Evolutionary conservation across 2,888 invertebrate genomes (phyloP).

Genomic region (Fragum whitleyi): DNA sequence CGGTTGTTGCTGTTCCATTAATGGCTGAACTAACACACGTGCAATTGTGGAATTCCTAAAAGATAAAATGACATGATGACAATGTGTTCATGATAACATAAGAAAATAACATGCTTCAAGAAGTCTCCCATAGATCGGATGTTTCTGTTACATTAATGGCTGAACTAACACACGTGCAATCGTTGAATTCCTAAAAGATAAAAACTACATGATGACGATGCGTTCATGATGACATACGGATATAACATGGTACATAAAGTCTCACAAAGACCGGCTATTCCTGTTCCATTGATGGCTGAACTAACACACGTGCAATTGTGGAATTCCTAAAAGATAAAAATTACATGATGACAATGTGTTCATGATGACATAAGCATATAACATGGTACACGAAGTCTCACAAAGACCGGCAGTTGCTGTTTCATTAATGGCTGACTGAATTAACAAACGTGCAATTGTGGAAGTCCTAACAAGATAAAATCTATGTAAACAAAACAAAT

Average conservation of each 20-base stretch:
- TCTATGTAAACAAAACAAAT: too few species aligned
- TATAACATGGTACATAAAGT: constrained; percentile 66
- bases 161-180: constrained; percentile 38
- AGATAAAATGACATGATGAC: too few species aligned
- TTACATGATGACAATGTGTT: too few species aligned
- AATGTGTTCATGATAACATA: constrained; percentile 56
- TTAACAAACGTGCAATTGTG: constrained; percentile 41
- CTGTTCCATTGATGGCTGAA: constrained; percentile 36
- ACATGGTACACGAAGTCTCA: constrained; percentile 64
- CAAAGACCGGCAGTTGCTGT: constrained; percentile 70
- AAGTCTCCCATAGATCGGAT: constrained; percentile 69
- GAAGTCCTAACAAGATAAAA: constrained; percentile 40
- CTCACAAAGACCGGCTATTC: constrained; percentile 68
- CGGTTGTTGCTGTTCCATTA: constrained; percentile 59
- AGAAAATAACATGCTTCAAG: constrained; percentile 67
- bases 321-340: constrained; percentile 55
- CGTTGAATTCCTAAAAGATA: constrained; percentile 41
- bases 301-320: constrained; percentile 43
- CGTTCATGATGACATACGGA: constrained; percentile 56
- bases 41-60: constrained; percentile 47
- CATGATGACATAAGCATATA: constrained; percentile 63
- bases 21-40: constrained; percentile 29
- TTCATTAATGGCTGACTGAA: constrained; percentile 12
- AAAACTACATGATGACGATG: too few species aligned
- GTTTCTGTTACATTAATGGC: constrained; percentile 46